A percentile compares a stretch with the other conserved stretches of the same genome.
Evolutionary conservation across 2,888 invertebrate genomes (phyloP).

Genomic region (Morpho deidamia): DNA sequence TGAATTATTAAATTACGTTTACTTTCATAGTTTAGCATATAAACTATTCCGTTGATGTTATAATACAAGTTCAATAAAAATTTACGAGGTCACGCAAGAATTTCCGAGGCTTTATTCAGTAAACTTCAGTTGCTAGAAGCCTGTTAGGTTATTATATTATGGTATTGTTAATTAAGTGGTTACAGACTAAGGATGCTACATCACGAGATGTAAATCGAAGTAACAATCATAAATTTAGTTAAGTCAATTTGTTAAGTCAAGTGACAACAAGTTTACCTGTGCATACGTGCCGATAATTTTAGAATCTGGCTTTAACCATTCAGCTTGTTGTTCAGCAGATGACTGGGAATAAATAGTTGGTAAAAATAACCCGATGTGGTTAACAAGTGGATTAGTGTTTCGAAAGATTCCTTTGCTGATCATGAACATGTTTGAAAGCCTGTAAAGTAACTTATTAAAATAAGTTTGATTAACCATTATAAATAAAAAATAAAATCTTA

Average conservation of each 20-base stretch:
- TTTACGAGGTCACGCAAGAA: too few relatives aligned
- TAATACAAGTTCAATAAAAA: too few relatives aligned
- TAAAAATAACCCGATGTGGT: constrained; percentile 95
- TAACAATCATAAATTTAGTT: too few relatives aligned
- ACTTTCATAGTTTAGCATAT: too few relatives aligned
- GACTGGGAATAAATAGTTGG: constrained; percentile 92
- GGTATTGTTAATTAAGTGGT: too few relatives aligned
- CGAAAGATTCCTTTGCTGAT: constrained; percentile 51
- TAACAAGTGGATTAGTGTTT: constrained; percentile 82
- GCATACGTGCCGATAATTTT: constrained; percentile 94
- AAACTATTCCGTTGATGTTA: too few relatives aligned
- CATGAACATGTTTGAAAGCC: constrained; percentile 47
- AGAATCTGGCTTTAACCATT: constrained; percentile 89
- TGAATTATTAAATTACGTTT: too few relatives aligned
- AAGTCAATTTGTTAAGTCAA: background rate
- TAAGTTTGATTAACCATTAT: background rate
- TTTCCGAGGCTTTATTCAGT: too few relatives aligned
- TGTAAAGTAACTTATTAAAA: constrained; percentile 22
- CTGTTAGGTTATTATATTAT: too few relatives aligned
- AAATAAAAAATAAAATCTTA: background rate
- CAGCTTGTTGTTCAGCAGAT: constrained; percentile 88
- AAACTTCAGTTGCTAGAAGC: too few relatives aligned
- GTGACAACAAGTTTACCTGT: constrained; percentile 73
- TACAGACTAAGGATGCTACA: too few relatives aligned
- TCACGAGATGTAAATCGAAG: too few relatives aligned